A percentile compares a stretch with the other conserved stretches of the same genome.
These are phyloP conservation scores for Neria commutata DNA, from an alignment of 2,888 invertebrate genomes.

Conservation along the genomic window DNA sequence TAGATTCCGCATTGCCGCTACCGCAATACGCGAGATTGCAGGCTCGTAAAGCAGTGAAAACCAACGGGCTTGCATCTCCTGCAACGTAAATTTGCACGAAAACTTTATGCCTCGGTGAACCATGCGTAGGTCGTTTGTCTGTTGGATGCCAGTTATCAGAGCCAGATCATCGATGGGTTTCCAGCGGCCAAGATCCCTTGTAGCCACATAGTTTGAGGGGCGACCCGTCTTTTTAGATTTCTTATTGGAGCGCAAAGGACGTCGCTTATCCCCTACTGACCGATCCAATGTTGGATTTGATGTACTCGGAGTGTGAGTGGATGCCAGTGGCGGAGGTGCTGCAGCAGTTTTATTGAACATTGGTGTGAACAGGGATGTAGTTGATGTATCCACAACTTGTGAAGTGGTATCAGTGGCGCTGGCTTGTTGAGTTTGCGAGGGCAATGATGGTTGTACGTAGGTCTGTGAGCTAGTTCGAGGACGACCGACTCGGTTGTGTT, in stretches of 20 bases:
- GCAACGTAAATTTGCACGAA: conserved; percentile 91
- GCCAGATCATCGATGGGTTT: conserved; percentile 96
- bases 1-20: conserved; percentile 90
- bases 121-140: conserved; percentile 80
- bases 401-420: conserved; percentile 20
- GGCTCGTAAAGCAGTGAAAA: conserved; percentile 94
- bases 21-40: conserved; percentile 88
- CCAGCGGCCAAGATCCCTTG: conserved; percentile 91
- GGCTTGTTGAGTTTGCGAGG: conserved; percentile 19
- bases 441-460: conserved; percentile 43
- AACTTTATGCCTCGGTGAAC: conserved; percentile 94
- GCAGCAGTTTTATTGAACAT: conserved; percentile 19
- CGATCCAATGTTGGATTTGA: neutral
- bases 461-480: conserved; percentile 66
- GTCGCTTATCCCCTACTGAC: conserved; percentile 32
- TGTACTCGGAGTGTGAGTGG: neutral
- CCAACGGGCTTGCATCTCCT: conserved; percentile 96
- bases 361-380: conserved; percentile 20
- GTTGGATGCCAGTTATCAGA: conserved; percentile 90
- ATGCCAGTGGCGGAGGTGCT: neutral
- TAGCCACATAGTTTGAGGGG: conserved; percentile 65
- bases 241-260: conserved; percentile 34
- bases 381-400: conserved; percentile 8
- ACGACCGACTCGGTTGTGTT: conserved; percentile 48
- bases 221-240: conserved; percentile 49